Base-by-base conservation (phyloP, 2,888 invertebrate species). In the Ctena decussata region DNA sequence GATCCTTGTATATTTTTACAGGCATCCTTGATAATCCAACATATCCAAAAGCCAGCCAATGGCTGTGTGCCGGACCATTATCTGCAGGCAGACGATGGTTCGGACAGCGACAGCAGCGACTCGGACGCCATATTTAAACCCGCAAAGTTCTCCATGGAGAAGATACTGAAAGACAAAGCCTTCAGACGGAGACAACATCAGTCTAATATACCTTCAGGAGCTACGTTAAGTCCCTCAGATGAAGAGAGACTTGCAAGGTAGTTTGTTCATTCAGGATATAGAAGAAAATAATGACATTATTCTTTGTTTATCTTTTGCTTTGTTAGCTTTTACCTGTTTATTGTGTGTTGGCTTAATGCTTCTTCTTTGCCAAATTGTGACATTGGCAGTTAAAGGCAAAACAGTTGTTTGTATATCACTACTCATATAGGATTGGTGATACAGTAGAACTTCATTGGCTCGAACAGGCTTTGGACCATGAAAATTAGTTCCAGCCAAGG, bases 241-340 rank as follows among this genome's bases (percentile, higher is more conserved):
- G 94, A 94, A 77, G 93, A 94, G 71, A 93, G 89, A 87, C 86
- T 94, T 0, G 94, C 94, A 41, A 91, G 92, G 93, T 93, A 80
- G 8, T 24, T 21, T 46, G 12, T 46, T 46, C 12, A 46, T 46
- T 46, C 18, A 46, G 12, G 41, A 41, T 41, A 15, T 41, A n/a
- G n/a, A n/a, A n/a, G n/a, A n/a, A n/a, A n/a, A n/a, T n/a, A n/a
- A n/a, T n/a, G n/a, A n/a, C n/a, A n/a, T n/a, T n/a, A n/a, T n/a
- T n/a, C n/a, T n/a, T n/a, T n/a, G n/a, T n/a, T n/a, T n/a, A n/a
- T n/a, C n/a, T n/a, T n/a, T n/a, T n/a, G n/a, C n/a, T n/a, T n/a
- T n/a, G n/a, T n/a, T n/a, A n/a, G n/a, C n/a, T n/a, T n/a, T n/a
- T n/a, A n/a, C n/a, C n/a, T n/a, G n/a, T n/a, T n/a, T n/a, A n/a